A percentile compares a stretch with the other conserved stretches of the same genome.
phyloP scores from a whole-genome alignment of 37 sponge, comb jelly and placozoan species.

The Corticium candelabrum region DNA sequence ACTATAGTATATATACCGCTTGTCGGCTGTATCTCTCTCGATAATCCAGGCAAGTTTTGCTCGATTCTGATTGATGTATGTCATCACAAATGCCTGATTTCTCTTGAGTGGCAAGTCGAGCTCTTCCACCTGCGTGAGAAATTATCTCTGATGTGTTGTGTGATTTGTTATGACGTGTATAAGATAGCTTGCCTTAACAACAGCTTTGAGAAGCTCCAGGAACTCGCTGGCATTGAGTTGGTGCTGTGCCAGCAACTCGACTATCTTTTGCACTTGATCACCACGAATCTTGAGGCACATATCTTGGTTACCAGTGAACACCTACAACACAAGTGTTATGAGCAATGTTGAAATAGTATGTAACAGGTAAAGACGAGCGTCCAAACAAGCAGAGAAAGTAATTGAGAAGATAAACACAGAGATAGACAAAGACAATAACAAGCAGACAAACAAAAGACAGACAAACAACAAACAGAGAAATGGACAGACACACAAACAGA shows the following conservation, averaged over 20 bases:
- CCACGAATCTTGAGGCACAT: conserved; percentile 19
- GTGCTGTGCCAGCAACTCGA: conserved; percentile 9
- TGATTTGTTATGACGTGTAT: not conserved
- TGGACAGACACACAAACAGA: too few species aligned
- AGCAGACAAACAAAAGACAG: too few species aligned
- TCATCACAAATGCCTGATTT: conserved; percentile 52
- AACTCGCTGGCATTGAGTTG: conserved; percentile 28
- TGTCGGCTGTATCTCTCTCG: not conserved
- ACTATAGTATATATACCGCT: too few species aligned
- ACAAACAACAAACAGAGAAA: too few species aligned
- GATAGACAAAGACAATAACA: too few species aligned
- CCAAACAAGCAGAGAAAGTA: too few species aligned
- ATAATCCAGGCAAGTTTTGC: not conserved
- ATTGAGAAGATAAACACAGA: too few species aligned
- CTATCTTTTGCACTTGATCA: conserved; percentile 9
- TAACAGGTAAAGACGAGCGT: too few species aligned
- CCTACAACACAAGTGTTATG: too few species aligned
- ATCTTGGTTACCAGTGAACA: conserved; percentile 39
- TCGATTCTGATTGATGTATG: conserved; percentile 31
- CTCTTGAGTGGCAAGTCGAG: conserved; percentile 52
- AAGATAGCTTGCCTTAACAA: conserved; percentile 27
- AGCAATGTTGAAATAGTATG: too few species aligned
- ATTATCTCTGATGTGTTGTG: not conserved
- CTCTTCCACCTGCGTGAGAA: conserved; percentile 34
- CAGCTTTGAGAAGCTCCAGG: conserved; percentile 34